Base-by-base conservation (phyloP, 2,113 vertebrate species). In the Chaetorhynchus papuensis region DNA sequence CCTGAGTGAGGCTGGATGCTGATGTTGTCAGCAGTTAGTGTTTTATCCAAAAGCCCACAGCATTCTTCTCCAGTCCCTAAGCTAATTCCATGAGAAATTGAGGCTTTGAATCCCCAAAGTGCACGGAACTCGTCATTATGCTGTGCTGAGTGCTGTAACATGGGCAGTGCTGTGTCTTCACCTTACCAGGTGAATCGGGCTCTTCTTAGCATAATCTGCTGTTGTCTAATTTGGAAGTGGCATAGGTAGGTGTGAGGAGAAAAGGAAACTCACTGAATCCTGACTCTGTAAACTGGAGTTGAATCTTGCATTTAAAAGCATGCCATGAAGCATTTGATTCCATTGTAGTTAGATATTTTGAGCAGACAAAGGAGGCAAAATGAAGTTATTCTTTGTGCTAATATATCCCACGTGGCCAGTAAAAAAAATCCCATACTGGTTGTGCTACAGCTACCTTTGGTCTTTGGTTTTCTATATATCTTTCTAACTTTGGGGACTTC, bases 51-150 rank as follows among this genome's bases (percentile, higher is more conserved):
- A 91, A 85, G 7, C 22, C 63, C 13, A 5, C 5, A 41, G 49
- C 16, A 15, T 81, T 89, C 83, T 80, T 8, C 26, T 65, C 23
- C 21, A 37, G 6, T 41, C 20, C 31, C 8, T 35, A 35, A 10
- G 7, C 13, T 0, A 3, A 66, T 83, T 59, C 59, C 27, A 13
- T 10, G 26, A 64, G 31, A 79, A 84, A 47, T 0, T 19, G 35
- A 89, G 52, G 27, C 47, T 87, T 81, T 75, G 64, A 63, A 59
- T 52, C 70, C 35, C 30, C 68, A 14, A 42, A 64, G 39, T 11
- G 16, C 5, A 3, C n/a, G 15, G 30, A 65, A 28, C 16, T 65
- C 0, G 0, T 54, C 4, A 2, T 26, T 1, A 1, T 59, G 63
- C 77, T 59, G 39, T 1, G 1, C 54, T 60, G 56, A 14, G 19